Evolutionary conservation across 2,113 vertebrate genomes (phyloP).

Genomic region (Recurvirostra avosetta): DNA sequence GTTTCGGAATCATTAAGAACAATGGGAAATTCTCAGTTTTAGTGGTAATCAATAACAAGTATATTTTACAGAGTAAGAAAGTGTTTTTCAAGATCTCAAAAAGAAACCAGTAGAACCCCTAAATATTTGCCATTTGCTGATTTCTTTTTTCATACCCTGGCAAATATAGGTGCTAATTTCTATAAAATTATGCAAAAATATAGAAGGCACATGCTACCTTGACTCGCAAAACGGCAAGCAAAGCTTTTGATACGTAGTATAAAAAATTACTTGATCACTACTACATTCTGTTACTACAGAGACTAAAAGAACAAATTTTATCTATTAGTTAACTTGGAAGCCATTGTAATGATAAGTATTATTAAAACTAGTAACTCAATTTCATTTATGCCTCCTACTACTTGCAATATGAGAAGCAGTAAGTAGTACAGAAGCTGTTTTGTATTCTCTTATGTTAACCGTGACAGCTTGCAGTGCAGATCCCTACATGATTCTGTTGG

Average conservation of each 20-base stretch:
- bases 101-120: not conserved
- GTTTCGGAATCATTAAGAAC: not conserved
- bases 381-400: slow-evolving; percentile 29
- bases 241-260: not conserved
- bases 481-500: not conserved
- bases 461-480: not conserved
- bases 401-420: not conserved
- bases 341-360: not conserved
- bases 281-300: not conserved
- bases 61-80: not conserved
- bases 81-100: not conserved
- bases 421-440: not conserved
- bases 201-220: not conserved
- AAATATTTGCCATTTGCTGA: not conserved
- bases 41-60: not conserved
- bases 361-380: not conserved
- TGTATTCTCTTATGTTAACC: not conserved
- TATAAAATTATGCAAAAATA: not conserved
- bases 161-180: not conserved
- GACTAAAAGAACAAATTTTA: not conserved
- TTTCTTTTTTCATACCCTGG: not conserved
- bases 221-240: not conserved
- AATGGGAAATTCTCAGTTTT: not conserved
- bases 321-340: not conserved
- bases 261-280: not conserved